phyloP scores from a whole-genome alignment of 2,888 invertebrate genomes.

The Nipponacmea schrenckii region DNA sequence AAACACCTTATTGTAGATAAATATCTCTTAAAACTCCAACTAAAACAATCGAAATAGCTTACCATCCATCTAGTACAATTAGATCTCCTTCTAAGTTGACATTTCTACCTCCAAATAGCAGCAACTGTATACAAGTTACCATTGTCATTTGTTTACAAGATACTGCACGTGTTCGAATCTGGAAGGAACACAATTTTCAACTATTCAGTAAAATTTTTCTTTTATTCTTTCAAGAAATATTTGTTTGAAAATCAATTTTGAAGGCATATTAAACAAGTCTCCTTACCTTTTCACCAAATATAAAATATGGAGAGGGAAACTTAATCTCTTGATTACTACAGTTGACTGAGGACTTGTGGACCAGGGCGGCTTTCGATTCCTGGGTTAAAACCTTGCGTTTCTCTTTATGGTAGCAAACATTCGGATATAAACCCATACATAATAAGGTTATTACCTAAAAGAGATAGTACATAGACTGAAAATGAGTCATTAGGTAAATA shows the following conservation, averaged over 20 bases:
- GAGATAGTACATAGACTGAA: not conserved
- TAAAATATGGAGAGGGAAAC: slow-evolving; percentile 94
- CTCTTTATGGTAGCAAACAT: slow-evolving; percentile 94
- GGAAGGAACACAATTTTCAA: slow-evolving; percentile 21
- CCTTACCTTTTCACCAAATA: slow-evolving; percentile 92
- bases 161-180: slow-evolving; percentile 92
- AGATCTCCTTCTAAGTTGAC: slow-evolving; percentile 77
- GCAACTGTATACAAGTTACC: slow-evolving; percentile 91
- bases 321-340: slow-evolving; percentile 75
- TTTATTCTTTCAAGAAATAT: no score
- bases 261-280: not conserved
- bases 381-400: slow-evolving; percentile 95
- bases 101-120: slow-evolving; percentile 90
- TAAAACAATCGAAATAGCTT: no score
- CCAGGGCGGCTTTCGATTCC: slow-evolving; percentile 92
- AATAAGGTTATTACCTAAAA: slow-evolving; percentile 79
- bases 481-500: not conserved
- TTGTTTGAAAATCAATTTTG: no score
- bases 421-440: slow-evolving; percentile 93
- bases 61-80: slow-evolving; percentile 90
- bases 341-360: slow-evolving; percentile 97
- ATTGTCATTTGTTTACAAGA: slow-evolving; percentile 96
- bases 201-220: no score
- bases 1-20: no score
- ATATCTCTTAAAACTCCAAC: no score